These are phyloP conservation scores for Pseudochirops corinnae DNA, from an alignment of 2,797 vertebrate species.

Conservation along the genomic window DNA sequence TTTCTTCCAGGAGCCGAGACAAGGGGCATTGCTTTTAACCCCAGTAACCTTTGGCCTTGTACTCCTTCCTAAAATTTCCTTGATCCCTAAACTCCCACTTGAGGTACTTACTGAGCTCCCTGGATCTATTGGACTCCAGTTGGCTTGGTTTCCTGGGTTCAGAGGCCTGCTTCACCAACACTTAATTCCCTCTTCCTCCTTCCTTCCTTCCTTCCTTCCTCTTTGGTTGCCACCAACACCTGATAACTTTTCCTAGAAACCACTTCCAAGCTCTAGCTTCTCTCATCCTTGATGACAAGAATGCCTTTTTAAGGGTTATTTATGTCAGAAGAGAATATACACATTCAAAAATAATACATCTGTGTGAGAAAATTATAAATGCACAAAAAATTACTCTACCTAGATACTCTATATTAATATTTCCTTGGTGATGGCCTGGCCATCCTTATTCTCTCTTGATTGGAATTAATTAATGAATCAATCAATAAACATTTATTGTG, in stretches of 20 bases:
- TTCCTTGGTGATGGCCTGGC: background rate
- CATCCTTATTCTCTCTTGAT: background rate
- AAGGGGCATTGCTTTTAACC: background rate
- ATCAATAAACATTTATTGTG: background rate
- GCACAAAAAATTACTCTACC: background rate
- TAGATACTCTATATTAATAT: background rate
- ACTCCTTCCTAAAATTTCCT: background rate
- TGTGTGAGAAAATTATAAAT: slow-evolving; percentile 5
- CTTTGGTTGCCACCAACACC: background rate
- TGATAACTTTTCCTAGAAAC: background rate
- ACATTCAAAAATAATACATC: background rate
- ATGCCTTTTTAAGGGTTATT: background rate
- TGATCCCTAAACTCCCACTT: background rate
- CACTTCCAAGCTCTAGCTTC: background rate
- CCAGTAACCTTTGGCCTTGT: background rate
- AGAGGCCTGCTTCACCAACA: background rate
- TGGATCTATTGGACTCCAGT: background rate
- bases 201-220: background rate
- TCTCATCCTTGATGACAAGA: background rate
- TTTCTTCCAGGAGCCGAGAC: background rate
- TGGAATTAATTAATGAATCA: background rate
- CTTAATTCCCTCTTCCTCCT: background rate
- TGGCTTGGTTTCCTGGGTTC: background rate
- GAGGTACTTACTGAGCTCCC: background rate
- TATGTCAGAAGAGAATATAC: background rate